Base-by-base conservation (phyloP, 2,888 invertebrate species). In the Trichopoda pennipes region DNA sequence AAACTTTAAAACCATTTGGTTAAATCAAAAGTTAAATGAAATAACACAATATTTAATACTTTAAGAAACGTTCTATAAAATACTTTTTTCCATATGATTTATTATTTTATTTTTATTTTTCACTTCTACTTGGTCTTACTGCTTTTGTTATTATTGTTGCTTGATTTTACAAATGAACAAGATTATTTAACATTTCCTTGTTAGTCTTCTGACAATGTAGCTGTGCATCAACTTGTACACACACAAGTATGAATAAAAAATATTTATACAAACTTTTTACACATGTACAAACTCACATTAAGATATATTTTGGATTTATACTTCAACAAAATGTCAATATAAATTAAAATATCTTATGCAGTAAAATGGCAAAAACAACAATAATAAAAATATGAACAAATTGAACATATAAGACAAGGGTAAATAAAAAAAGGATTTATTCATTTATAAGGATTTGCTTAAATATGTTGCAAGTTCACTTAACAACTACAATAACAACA, bases 311-410 rank as follows among this genome's bases (percentile, higher is more conserved):
- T 61, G 70, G 58, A 75, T 82, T 82, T 82, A 68, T 82, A 75
- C 60, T 76, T 82, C 79, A 82, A 55, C 79, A 82, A 72, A 51
- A 79, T 82, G 82, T 79, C 79, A 79, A 76, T 82, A 82, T 79
- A 79, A 82, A 82, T 82, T 82, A 82, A 82, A 75, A 75, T 23
- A 72, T 82, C 75, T 79, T 76, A 66, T 79, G 79, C 68, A 81
- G 77, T 61, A 81, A 68, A 69, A 69, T 17, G 38, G 21, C 42
- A 68, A 53, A 17, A 63, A 55, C 60, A 49, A 55, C 10, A 35
- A 9, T 12, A 61, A 10, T 32, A 56, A 17, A 60, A 60, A 32
- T 7, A 42, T 38, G n/a, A 42, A 72, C 17, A 60, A 56, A 32
- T n/a, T 32, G 35, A 17, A 80, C n/a, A 69, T 7, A 58, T 12